phyloP scores from a whole-genome alignment of 2,797 vertebrate genomes.

The Rhinatrema bivittatum region DNA sequence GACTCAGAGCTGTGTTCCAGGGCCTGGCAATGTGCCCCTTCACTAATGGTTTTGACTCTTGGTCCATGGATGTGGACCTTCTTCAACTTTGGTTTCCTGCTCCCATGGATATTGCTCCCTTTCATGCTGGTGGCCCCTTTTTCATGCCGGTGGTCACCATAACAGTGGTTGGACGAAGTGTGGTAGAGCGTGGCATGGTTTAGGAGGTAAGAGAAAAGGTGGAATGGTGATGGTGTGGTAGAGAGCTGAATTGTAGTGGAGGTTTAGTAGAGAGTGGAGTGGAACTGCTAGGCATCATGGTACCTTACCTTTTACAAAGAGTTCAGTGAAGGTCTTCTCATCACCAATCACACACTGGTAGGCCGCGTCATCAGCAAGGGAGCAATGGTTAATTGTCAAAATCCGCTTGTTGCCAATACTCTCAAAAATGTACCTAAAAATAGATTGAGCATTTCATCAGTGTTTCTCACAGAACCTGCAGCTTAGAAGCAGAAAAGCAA shows the following conservation, averaged over 20 bases:
- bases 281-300: neutral
- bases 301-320: conserved; percentile 90
- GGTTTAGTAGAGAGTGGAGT: neutral
- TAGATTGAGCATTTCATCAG: neutral
- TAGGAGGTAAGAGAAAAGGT: neutral
- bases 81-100: too few species aligned
- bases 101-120: too few species aligned
- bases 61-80: too few species aligned
- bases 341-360: conserved; percentile 82
- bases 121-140: too few species aligned
- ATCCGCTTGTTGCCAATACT: conserved; percentile 83
- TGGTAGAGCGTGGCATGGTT: too few species aligned
- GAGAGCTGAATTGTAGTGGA: too few species aligned
- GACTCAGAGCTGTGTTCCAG: too few species aligned
- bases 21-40: too few species aligned
- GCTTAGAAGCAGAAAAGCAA: neutral
- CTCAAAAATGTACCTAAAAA: conserved; percentile 88
- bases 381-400: conserved; percentile 92
- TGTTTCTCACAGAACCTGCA: neutral
- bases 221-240: too few species aligned
- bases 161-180: too few species aligned
- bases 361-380: conserved; percentile 84
- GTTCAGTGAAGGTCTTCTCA: conserved; percentile 87
- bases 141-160: too few species aligned
- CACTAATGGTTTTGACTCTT: too few species aligned